Evolutionary conservation across 64 coral and sea anemone genomes (phyloP), one percentile per base, ranked within the genome.

Genomic region (Actinia equina): DNA sequence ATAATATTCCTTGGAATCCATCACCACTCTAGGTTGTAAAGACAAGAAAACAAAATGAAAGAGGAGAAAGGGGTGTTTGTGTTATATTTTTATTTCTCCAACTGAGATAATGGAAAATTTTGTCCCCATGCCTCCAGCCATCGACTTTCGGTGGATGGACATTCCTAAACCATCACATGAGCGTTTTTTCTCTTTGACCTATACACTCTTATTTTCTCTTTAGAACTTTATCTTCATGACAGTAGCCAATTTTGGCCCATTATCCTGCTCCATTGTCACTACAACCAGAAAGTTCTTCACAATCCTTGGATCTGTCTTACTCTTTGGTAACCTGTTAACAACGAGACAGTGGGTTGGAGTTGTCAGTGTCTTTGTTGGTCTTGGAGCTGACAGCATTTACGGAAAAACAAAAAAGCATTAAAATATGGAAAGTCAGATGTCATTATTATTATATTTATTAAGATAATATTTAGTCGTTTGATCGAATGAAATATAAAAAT

Each of bases 191-290:
- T 30, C 6, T 30, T 74, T 30, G 37, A 74, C 69, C 11, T 15
- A 74, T 74, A 30, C 9, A 14, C 25, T 74, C 15, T 41, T 71
- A 5, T 61, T 88, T 77, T 86, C 25, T 53, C 77, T 89, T 43
- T 83, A 99, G 97, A 99, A 99, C 87, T 99, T 99, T 58, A 99
- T 99, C 89, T 99, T 99, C 85, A 99, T 99, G 82, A 99, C 97
- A 0, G 97, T 99, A 25, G 91, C 97, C 22, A 99, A 94, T 71
- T 99, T 99, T 79, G 97, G 97, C 20, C 97, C 97, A 9, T 74
- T 99, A 53, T 90, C 97, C 0, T 99, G 97, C 44, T 99, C 97
- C 0, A 99, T 99, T 11, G 89, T 99, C 81, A 99, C 97, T 14
- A 99, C 97, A 44, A 99, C 97, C 2, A 83, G 97, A 17, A 99